These are phyloP conservation scores for Protobothrops flavoviridis DNA, from an alignment of 2,113 vertebrate genomes.

Conservation along the genomic window DNA sequence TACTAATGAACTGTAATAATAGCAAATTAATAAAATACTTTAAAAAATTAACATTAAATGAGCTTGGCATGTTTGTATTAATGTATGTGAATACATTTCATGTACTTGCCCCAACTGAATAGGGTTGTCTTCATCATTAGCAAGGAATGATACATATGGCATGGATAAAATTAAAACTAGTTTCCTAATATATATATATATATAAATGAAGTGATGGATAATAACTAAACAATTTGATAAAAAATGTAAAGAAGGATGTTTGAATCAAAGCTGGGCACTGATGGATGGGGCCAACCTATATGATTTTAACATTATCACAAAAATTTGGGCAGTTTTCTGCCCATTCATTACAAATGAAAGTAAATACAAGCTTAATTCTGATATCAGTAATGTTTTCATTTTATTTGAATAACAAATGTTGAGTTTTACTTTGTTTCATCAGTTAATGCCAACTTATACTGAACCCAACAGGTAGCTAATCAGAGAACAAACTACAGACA, in stretches of 20 bases:
- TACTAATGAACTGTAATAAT: too few relatives aligned
- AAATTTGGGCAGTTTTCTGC: constrained; percentile 12
- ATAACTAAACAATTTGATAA: constrained; percentile 57
- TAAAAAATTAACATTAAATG: neutral
- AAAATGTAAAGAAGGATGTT: constrained; percentile 5
- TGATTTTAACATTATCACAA: neutral
- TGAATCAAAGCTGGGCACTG: constrained; percentile 7
- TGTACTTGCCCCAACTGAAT: neutral
- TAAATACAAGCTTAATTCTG: neutral
- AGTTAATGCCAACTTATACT: neutral
- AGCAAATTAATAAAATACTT: too few relatives aligned
- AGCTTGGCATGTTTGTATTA: neutral
- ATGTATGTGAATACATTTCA: neutral
- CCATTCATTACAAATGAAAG: neutral
- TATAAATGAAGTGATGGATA: constrained; percentile 49
- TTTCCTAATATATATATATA: neutral
- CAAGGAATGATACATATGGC: neutral
- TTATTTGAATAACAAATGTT: neutral
- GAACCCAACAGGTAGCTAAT: neutral
- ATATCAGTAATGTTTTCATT: neutral
- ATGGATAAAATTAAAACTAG: neutral
- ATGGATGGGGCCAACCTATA: neutral
- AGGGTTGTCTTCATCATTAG: neutral
- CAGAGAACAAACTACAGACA: neutral
- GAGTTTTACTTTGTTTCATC: neutral